Base-by-base conservation (phyloP, 2,888 invertebrate species). In the Zonitis immaculata region DNA sequence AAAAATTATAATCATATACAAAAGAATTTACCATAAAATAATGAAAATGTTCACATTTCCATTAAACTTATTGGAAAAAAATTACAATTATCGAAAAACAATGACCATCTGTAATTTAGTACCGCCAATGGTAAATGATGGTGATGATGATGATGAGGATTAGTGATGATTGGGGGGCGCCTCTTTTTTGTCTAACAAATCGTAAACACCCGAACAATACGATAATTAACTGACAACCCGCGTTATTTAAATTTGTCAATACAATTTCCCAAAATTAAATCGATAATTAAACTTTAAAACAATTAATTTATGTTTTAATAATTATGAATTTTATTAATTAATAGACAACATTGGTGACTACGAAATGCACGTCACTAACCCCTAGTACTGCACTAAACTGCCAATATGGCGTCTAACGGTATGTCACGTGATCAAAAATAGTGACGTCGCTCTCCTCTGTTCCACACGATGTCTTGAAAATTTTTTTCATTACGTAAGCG, bases 371-470 rank as follows among this genome's bases (percentile, higher is more conserved):
- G 75, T 76, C 75, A 74, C 76, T 75, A 76, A 76, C 78, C 77
- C 77, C 75, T 74, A 72, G 72, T 72, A 69, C 73, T 71, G 72
- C 75, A 76, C 77, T 74, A 73, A 78, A 77, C 77, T 78, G 77
- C 78, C 78, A 80, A 80, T 79, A 80, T 80, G 80, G 80, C 80
- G 80, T 77, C 76, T 76, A 76, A 76, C 78, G 75, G 74, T 73
- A 71, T 73, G 77, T 80, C 80, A 80, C 80, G 80, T 80, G 80
- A 80, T 70, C 76, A 69, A 73, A 70, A 75, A 77, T 73, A 75
- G 77, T 78, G 77, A 77, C 76, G 76, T 76, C 73, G 71, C 67
- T 61, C 67, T 61, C 64, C 70, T 71, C 73, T 66, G 66, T 68
- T 68, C 70, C 69, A 66, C 69, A 66, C 70, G 66, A 68, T 71